These are phyloP conservation scores for Trochalopteron elliotii DNA, from an alignment of 2,113 vertebrate genomes.

Conservation along the genomic window DNA sequence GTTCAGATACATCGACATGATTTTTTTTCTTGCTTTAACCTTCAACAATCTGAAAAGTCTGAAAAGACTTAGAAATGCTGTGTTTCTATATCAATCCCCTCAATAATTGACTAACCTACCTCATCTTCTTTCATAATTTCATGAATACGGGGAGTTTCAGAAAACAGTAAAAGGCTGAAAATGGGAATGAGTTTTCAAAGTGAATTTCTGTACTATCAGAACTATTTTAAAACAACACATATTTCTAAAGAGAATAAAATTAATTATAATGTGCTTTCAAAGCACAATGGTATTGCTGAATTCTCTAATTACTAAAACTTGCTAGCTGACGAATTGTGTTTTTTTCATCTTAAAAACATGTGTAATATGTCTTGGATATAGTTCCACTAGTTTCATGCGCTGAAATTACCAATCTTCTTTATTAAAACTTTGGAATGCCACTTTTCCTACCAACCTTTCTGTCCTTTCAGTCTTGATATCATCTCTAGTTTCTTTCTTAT, in stretches of 20 bases:
- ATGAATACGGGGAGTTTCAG: neutral
- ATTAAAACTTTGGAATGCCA: neutral
- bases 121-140: neutral
- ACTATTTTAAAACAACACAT: neutral
- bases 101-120: neutral
- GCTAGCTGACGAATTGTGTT: neutral
- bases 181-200: neutral
- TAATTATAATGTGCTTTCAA: neutral
- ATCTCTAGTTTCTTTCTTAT: neutral
- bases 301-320: neutral
- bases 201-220: neutral
- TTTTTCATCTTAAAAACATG: neutral
- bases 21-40: neutral
- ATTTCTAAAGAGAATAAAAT: neutral
- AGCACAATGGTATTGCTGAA: neutral
- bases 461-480: neutral
- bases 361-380: neutral
- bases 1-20: neutral
- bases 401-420: neutral
- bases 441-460: neutral
- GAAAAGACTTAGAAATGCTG: neutral
- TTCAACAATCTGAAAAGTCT: neutral
- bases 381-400: neutral
- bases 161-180: neutral
- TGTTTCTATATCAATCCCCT: neutral